These are phyloP conservation scores for Nyctalus aviator DNA, from an alignment of 2,797 vertebrate species.

Conservation along the genomic window DNA sequence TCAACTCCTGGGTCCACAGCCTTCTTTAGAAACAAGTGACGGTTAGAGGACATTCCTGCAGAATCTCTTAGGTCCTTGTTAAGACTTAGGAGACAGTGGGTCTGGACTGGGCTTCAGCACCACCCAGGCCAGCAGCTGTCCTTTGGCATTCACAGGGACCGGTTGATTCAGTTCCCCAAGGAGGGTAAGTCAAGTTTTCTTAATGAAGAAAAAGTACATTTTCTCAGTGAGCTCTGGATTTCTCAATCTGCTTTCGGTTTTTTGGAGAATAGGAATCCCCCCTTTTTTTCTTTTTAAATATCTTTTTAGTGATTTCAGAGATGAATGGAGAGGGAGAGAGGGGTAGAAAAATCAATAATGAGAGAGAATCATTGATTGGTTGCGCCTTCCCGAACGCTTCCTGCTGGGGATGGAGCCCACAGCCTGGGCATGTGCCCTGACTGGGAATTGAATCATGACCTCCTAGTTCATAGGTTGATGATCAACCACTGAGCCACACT, in stretches of 20 bases:
- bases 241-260: neutral
- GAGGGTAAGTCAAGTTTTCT: neutral
- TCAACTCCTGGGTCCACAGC: neutral
- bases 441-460: too few relatives aligned
- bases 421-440: too few relatives aligned
- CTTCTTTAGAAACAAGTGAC: neutral
- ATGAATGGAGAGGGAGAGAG: too few relatives aligned
- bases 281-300: neutral
- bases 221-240: neutral
- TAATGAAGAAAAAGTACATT: neutral
- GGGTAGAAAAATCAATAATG: too few relatives aligned
- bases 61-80: neutral
- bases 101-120: neutral
- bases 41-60: neutral
- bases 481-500: too few relatives aligned
- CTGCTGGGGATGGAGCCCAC: too few relatives aligned
- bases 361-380: too few relatives aligned
- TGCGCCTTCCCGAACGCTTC: too few relatives aligned
- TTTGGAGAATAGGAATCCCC: neutral
- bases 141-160: fast-evolving
- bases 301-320: too few relatives aligned
- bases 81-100: neutral
- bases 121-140: neutral
- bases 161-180: neutral
- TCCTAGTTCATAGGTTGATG: too few relatives aligned